A percentile compares a stretch with the other conserved stretches of the same genome.
phyloP scores from a whole-genome alignment of 2,888 invertebrate genomes.

The Synanthedon formicaeformis region DNA sequence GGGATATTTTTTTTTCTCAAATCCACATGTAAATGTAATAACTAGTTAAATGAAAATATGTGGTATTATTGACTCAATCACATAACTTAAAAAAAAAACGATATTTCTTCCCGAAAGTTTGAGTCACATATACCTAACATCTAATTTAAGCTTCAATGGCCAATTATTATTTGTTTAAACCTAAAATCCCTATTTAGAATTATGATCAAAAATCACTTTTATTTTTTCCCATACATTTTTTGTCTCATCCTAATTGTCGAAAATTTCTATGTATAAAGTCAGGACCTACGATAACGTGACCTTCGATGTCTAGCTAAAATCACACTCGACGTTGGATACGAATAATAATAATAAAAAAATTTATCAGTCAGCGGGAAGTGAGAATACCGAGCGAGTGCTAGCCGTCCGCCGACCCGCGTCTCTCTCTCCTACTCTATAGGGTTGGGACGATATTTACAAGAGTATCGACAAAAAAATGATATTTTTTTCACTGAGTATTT shows the following conservation, averaged over 20 bases:
- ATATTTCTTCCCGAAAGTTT: no score
- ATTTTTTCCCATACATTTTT: not conserved
- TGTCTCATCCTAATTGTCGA: not conserved
- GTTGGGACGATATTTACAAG: not conserved
- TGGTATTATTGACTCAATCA: no score
- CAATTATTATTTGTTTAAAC: not conserved
- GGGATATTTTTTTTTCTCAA: no score
- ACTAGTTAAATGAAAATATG: no score
- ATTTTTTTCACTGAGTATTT: no score
- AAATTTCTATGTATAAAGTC: slow-evolving; percentile 6
- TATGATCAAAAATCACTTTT: no score
- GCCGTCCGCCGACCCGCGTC: not conserved
- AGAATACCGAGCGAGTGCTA: slow-evolving; percentile 10
- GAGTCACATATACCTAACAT: no score
- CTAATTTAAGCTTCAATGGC: no score
- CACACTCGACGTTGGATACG: slow-evolving; percentile 31
- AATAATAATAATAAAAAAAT: slow-evolving; percentile 24
- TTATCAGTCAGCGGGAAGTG: slow-evolving; percentile 32
- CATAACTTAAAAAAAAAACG: no score
- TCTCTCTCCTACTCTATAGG: not conserved
- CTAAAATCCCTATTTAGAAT: not conserved
- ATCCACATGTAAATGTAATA: no score
- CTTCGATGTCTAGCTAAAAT: slow-evolving; percentile 25
- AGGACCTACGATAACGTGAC: slow-evolving; percentile 31
- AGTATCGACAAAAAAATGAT: not conserved